Evolutionary conservation across 2,113 vertebrate genomes (phyloP).

Genomic region (Dromas ardeola): DNA sequence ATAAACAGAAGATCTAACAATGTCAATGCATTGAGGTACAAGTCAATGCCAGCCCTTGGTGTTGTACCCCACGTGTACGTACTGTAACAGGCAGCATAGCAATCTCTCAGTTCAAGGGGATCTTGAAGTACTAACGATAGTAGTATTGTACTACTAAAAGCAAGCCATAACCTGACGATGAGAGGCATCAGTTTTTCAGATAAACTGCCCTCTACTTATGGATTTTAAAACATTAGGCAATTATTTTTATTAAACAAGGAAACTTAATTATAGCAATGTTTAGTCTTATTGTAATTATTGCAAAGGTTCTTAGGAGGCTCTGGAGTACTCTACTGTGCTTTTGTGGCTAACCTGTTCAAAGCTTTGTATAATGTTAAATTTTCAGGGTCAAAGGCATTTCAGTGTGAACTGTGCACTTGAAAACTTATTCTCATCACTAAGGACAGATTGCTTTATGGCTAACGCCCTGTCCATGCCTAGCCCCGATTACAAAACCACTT

Average conservation of each 20-base stretch:
- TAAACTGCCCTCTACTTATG: background rate
- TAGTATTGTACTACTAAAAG: background rate
- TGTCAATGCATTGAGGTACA: background rate
- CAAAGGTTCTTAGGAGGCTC: background rate
- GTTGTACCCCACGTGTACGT: accelerated
- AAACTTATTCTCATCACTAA: background rate
- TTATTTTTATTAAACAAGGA: conserved; percentile 5
- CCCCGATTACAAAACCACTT: background rate
- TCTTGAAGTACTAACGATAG: background rate
- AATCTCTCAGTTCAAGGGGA: background rate
- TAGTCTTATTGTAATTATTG: background rate
- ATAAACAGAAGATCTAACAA: background rate
- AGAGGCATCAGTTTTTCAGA: background rate
- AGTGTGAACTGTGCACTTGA: background rate
- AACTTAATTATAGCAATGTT: background rate
- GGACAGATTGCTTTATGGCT: background rate
- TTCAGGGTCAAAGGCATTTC: background rate
- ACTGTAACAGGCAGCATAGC: background rate
- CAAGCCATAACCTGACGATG: background rate
- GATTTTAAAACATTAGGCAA: background rate
- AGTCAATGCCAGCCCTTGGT: background rate
- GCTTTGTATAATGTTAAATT: background rate
- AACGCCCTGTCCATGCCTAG: accelerated
- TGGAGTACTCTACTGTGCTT: background rate
- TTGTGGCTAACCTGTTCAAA: background rate